Conservation (phyloP, 2,888 invertebrate genomes). For the Apodemia zela region DNA sequence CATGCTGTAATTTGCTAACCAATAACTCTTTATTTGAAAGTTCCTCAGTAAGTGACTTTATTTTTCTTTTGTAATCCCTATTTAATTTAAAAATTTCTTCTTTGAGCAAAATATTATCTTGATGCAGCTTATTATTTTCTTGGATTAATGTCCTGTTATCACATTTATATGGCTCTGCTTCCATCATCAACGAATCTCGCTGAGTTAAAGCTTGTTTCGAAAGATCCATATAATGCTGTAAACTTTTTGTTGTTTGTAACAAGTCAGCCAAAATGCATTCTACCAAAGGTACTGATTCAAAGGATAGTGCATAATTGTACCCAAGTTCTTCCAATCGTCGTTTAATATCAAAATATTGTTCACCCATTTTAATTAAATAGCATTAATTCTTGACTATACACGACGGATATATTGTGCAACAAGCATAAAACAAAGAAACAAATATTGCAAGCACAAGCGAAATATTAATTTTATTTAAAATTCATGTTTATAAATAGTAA, state of each 20-base stretch:
- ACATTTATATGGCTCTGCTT: conserved; percentile 89
- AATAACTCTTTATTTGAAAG: conserved; percentile 74
- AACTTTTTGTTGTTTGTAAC: conserved; percentile 91
- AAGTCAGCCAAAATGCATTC: conserved; percentile 90
- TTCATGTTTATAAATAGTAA: neutral
- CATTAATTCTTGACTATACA: neutral
- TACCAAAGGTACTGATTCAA: conserved; percentile 89
- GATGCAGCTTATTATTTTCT: conserved; percentile 87
- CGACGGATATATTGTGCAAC: neutral
- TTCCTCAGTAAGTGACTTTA: conserved; percentile 82
- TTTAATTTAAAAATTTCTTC: conserved; percentile 82
- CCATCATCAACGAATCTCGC: conserved; percentile 84
- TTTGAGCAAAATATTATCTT: conserved; percentile 82
- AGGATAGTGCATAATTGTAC: conserved; percentile 86
- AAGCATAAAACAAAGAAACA: neutral
- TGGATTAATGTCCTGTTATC: conserved; percentile 88
- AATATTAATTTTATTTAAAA: neutral
- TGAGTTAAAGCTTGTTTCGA: conserved; percentile 86
- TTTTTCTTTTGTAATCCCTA: conserved; percentile 82
- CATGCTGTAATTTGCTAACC: conserved; percentile 66
- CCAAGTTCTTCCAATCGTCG: conserved; percentile 90
- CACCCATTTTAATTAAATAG: conserved; percentile 54
- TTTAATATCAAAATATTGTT: conserved; percentile 70
- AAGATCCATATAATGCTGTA: conserved; percentile 90
- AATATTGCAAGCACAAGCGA: neutral